Base-by-base conservation (phyloP, 1,140 invertebrate genomes). In the Geopemphigus sp. region DNA sequence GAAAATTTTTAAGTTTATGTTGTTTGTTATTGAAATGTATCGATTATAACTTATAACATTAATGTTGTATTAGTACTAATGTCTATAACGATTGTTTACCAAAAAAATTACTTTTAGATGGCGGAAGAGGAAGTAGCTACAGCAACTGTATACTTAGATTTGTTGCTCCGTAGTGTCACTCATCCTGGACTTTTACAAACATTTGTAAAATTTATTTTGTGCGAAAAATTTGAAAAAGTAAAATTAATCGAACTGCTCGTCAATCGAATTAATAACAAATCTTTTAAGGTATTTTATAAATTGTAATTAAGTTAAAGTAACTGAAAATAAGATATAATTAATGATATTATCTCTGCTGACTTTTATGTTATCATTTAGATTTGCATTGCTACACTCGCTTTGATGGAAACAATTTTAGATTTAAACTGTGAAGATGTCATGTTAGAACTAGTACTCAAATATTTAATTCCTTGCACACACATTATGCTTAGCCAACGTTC, bases 371-470 rank as follows among this genome's bases (percentile, higher is more conserved):
- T 84, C 82, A 87, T 88, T 80, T 87, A 96, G 92, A 86, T 98
- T 12, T 95, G 94, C 82, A 88, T 98, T 81, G 94, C 97, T 2
- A 95, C 96, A 0, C 85, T 99, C 82, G 91, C 94, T 0, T 84
- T 99, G 12, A 95, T 99, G 85, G 92, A 95, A 85, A 97, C 95
- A 0, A 86, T 99, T 74, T 88, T 98, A 32, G 92, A 95, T 83
- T 86, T 98, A 59, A 95, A 97, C 85, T 98, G 95, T 86, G 97
- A 99, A 87, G 97, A 99, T 85, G 90, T 98, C n/a, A 95, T 98
- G 92, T 88, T 97, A 83, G 94, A 97, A 84, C 87, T 98, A 39
- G 89, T 98, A 68, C 92, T 96, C 82, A 93, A 92, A 86, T 93
- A 96, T 84, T 87, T 98, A 66, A 89, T 93, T 82, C 94, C 93